A percentile compares a stretch with the other conserved stretches of the same genome.
Evolutionary conservation across 2,888 invertebrate species (phyloP).

Genomic region (Julus scandinavius): DNA sequence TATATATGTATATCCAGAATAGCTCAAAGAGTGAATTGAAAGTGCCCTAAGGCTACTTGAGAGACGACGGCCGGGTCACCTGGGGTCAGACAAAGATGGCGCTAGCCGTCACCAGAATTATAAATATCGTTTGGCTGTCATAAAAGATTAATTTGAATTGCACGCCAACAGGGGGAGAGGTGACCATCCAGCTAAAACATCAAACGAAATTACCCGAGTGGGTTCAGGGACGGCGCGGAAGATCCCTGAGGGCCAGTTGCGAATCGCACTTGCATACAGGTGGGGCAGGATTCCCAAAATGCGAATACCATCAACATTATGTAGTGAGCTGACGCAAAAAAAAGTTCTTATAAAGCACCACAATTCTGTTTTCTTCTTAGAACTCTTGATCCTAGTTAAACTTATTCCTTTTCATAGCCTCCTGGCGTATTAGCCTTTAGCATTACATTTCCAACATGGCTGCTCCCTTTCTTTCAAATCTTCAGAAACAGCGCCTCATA

Average conservation of each 20-base stretch:
- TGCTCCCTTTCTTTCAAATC: no score
- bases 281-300: neutral
- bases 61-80: conserved; percentile 19
- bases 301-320: neutral
- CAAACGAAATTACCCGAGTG: conserved; percentile 27
- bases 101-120: conserved; percentile 36
- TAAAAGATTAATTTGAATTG: conserved; percentile 49
- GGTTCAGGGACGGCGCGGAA: conserved; percentile 11
- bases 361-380: no score
- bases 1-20: neutral
- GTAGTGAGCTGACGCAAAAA: neutral
- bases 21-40: neutral
- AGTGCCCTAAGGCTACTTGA: neutral
- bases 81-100: conserved; percentile 26
- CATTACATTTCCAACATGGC: no score
- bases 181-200: conserved; percentile 42
- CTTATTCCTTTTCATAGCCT: no score
- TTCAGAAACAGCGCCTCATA: no score
- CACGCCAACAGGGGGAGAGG: conserved; percentile 49
- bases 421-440: no score
- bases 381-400: no score
- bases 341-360: no score
- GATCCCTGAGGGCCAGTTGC: conserved; percentile 21
- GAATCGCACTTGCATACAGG: conserved; percentile 28
- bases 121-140: conserved; percentile 45